Evolutionary conservation across 2,113 vertebrate species (phyloP), one percentile per base, ranked within the genome.

Genomic region (Melospiza melodia): DNA sequence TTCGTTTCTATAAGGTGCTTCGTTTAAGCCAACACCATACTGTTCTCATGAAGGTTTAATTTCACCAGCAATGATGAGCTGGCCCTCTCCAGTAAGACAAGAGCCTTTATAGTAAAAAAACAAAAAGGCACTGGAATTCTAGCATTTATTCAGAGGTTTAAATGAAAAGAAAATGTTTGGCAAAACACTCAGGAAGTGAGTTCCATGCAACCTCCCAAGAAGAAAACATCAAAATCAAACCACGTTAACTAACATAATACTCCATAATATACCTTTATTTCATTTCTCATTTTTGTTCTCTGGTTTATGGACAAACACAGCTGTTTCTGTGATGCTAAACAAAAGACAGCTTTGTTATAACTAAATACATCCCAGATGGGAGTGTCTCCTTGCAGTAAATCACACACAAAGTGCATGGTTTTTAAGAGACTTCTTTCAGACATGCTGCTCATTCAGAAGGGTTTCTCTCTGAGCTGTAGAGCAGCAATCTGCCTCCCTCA

Each of bases 311-410:
- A 83, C 51, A 95, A 95, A 91, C 74, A 93, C 84, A 94, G 93
- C 59, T 91, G 69, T 85, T 91, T 90, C 88, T 88, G 59, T 20
- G 43, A 90, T 67, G 31, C 57, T 88, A 88, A 91, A 86, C 93
- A 90, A 91, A 94, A 91, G 85, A 74, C 76, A 94, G 67, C 63
- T 95, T 95, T 95, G 78, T 88, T 93, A 31, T 43, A 83, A 76
- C 51, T 67, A 88, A 96, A 95, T 65, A 92, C 77, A 87, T 41
- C 39, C 82, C 94, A 95, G 90, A 93, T 74, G 71, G 75, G 82
- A 95, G 65, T 81, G 82, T 62, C 71, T 80, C 43, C 27, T 15
- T 67, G 55, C 43, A 55, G 54, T 44, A 80, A 95, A 83, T 74
- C 71, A 63, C 52, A 66, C 27, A 52, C 10, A 58, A 46, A 18